Conservation (phyloP, 2,888 invertebrate genomes). For the Melinaea menophilus region DNA sequence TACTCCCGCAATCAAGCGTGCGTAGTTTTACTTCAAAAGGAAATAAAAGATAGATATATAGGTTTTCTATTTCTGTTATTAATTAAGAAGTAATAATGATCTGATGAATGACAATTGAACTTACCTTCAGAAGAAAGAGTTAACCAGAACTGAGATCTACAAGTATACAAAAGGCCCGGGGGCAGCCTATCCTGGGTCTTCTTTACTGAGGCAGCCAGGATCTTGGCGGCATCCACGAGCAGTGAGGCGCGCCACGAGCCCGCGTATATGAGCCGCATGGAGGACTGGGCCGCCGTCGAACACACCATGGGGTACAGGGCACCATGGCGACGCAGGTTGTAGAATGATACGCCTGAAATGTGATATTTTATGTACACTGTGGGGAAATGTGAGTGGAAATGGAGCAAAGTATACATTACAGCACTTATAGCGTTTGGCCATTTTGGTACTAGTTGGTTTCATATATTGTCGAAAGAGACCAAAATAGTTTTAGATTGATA, state of each 20-base stretch:
- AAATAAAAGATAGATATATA: too few relatives aligned
- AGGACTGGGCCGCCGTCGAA: slow-evolving; percentile 91
- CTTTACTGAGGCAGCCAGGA: slow-evolving; percentile 45
- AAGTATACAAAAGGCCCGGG: slow-evolving; percentile 53
- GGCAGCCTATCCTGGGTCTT: slow-evolving; percentile 42
- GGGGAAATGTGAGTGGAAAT: not conserved
- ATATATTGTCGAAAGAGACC: too few relatives aligned
- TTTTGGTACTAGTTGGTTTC: too few relatives aligned
- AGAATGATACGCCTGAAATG: slow-evolving; percentile 82
- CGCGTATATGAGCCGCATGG: slow-evolving; percentile 86
- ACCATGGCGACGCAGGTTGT: slow-evolving; percentile 79
- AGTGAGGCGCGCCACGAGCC: slow-evolving; percentile 85
- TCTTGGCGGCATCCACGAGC: slow-evolving; percentile 78
- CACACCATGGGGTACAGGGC: slow-evolving; percentile 88
- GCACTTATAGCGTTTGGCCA: too few relatives aligned
- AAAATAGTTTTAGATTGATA: too few relatives aligned
- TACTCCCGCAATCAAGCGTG: too few relatives aligned
- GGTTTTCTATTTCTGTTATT: too few relatives aligned
- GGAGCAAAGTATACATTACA: too few relatives aligned
- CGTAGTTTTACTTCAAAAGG: too few relatives aligned
- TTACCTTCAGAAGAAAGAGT: slow-evolving; percentile 57
- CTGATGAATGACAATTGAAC: slow-evolving; percentile 23
- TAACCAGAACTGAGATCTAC: slow-evolving; percentile 60
- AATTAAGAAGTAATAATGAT: not conserved
- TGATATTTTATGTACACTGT: too few relatives aligned